A percentile compares a stretch with the other conserved stretches of the same genome.
These are phyloP conservation scores for Tetranychus truncatus DNA, from an alignment of 2,888 invertebrate species.

Conservation along the genomic window DNA sequence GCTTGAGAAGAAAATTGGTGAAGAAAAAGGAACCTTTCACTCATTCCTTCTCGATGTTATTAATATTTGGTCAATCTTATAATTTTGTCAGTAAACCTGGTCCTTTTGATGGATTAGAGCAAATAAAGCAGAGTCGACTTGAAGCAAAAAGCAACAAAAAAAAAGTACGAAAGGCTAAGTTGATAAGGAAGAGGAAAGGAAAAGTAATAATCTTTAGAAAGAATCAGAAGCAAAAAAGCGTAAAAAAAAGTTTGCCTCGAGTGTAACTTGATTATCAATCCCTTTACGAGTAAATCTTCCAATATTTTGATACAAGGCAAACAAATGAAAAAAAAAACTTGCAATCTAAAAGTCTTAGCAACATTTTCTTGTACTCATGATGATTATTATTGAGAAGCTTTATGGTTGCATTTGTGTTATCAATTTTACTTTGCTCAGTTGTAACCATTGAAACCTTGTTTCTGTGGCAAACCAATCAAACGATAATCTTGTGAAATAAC, in stretches of 20 bases:
- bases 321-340: background rate
- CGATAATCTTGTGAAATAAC: background rate
- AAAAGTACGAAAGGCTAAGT: background rate
- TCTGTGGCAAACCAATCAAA: slow-evolving; percentile 1
- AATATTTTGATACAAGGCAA: background rate
- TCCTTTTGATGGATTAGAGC: background rate
- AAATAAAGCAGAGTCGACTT: background rate
- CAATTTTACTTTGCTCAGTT: background rate
- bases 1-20: too few species aligned
- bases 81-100: background rate
- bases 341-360: too few species aligned
- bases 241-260: background rate
- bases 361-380: too few species aligned
- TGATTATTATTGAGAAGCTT: too few species aligned
- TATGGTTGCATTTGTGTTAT: too few species aligned
- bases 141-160: too few species aligned
- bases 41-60: too few species aligned
- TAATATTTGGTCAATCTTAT: background rate
- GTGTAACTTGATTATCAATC: background rate
- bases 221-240: background rate
- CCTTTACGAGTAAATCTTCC: background rate
- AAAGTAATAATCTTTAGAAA: background rate
- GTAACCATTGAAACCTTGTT: background rate
- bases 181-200: background rate
- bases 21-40: too few species aligned